phyloP scores from a whole-genome alignment of 2,113 vertebrate species.

The Misgurnus anguillicaudatus region DNA sequence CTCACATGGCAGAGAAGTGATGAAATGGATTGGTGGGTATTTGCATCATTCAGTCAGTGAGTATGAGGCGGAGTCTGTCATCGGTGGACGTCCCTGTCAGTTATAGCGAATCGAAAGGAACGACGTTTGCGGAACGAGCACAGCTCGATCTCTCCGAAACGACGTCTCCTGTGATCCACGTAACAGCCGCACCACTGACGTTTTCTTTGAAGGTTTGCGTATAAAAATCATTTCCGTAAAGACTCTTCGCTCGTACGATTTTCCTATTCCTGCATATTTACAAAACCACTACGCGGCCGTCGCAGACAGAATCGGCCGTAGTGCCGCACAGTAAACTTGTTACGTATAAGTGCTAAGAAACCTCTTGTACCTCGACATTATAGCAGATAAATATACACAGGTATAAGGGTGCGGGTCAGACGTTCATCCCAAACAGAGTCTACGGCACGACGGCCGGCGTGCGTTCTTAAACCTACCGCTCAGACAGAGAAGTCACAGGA shows the following conservation, averaged over 20 bases:
- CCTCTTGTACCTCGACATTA: slow-evolving; percentile 32
- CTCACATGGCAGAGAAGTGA: background rate
- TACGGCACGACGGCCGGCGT: too few species aligned
- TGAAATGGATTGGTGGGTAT: slow-evolving; percentile 6
- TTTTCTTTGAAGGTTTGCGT: slow-evolving; percentile 16
- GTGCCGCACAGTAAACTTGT: slow-evolving; percentile 32
- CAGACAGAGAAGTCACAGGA: background rate
- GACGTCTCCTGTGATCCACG: background rate
- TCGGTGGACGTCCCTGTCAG: slow-evolving; percentile 12
- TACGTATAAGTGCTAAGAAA: slow-evolving; percentile 35
- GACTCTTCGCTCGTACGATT: slow-evolving; percentile 6
- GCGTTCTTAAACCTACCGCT: background rate
- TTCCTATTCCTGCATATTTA: slow-evolving; percentile 29
- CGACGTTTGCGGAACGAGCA: slow-evolving; percentile 26
- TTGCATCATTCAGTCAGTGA: background rate
- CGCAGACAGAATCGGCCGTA: background rate
- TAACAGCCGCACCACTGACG: background rate
- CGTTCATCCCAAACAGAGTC: too few species aligned
- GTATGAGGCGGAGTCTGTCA: slow-evolving; percentile 2
- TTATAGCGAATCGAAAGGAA: background rate
- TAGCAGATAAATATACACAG: slow-evolving; percentile 12
- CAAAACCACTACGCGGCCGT: slow-evolving; percentile 1
- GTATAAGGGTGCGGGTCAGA: background rate
- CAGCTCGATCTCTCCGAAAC: slow-evolving; percentile 47
- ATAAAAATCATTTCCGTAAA: slow-evolving; percentile 36